These are phyloP conservation scores for Heliconius eleuchia DNA, from an alignment of 1,140 invertebrate species.

Conservation along the genomic window DNA sequence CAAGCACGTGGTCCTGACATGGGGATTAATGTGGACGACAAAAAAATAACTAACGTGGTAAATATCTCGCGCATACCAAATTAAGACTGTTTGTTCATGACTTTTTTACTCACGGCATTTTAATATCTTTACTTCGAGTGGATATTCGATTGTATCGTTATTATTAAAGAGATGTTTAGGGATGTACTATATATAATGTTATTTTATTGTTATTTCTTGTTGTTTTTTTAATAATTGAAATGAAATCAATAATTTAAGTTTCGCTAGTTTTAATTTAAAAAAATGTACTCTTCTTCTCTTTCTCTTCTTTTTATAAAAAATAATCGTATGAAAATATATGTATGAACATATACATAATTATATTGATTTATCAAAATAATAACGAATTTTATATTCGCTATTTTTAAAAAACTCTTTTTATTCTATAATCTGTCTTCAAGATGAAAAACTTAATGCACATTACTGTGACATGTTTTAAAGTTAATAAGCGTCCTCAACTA, in stretches of 20 bases:
- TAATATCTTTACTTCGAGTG: constrained; percentile 10
- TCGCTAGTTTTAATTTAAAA: too few species aligned
- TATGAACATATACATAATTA: not conserved
- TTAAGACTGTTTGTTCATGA: constrained; percentile 39
- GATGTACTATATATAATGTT: too few species aligned
- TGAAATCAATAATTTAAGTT: too few species aligned
- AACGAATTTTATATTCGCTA: not conserved
- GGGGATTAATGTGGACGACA: constrained; percentile 75
- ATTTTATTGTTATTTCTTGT: too few species aligned
- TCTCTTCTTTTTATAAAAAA: not conserved
- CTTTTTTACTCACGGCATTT: not conserved
- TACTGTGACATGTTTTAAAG: constrained; percentile 28
- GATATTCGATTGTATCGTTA: not conserved
- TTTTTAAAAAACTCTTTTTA: not conserved
- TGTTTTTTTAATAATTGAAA: too few species aligned
- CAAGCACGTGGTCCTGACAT: constrained; percentile 75
- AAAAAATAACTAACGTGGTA: constrained; percentile 57
- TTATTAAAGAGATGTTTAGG: not conserved
- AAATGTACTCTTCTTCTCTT: too few species aligned
- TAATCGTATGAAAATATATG: not conserved
- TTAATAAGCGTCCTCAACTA: constrained; percentile 39
- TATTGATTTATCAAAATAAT: not conserved
- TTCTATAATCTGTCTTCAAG: not conserved
- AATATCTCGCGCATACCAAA: constrained; percentile 63
- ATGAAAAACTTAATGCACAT: constrained; percentile 23